phyloP scores from a whole-genome alignment of 2,888 invertebrate species.

The Drosophila tanythrix region DNA sequence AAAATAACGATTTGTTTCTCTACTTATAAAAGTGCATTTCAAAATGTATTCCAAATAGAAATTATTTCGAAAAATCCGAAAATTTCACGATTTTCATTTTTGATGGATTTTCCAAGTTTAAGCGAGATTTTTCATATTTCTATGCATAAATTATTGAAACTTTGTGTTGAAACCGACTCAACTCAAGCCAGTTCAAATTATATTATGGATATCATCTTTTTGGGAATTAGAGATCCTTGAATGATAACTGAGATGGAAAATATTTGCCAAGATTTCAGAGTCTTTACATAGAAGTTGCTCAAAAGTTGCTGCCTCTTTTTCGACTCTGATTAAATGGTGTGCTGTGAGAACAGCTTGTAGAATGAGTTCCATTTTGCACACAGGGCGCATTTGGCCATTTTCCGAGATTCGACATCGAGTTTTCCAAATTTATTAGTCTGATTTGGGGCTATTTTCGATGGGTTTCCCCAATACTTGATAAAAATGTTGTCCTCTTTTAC shows the following conservation, averaged over 20 bases:
- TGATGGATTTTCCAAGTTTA: too few species aligned
- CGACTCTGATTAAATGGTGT: neutral
- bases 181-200: neutral
- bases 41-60: too few species aligned
- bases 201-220: neutral
- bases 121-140: neutral
- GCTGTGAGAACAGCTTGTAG: neutral
- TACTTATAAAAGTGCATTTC: too few species aligned
- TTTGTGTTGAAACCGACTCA: too few species aligned
- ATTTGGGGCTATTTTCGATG: neutral
- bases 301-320: neutral
- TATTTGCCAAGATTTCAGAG: rapidly evolving
- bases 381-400: neutral
- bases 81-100: too few species aligned
- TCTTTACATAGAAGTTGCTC: neutral
- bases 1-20: too few species aligned
- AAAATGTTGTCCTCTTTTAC: neutral
- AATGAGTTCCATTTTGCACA: neutral
- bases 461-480: neutral
- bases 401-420: neutral
- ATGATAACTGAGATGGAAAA: neutral
- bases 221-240: neutral
- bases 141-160: neutral
- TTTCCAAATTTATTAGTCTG: neutral
- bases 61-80: too few species aligned